A percentile compares a stretch with the other conserved stretches of the same genome.
Conservation (phyloP, 2,888 invertebrate species). For the Dilophus febrilis region DNA sequence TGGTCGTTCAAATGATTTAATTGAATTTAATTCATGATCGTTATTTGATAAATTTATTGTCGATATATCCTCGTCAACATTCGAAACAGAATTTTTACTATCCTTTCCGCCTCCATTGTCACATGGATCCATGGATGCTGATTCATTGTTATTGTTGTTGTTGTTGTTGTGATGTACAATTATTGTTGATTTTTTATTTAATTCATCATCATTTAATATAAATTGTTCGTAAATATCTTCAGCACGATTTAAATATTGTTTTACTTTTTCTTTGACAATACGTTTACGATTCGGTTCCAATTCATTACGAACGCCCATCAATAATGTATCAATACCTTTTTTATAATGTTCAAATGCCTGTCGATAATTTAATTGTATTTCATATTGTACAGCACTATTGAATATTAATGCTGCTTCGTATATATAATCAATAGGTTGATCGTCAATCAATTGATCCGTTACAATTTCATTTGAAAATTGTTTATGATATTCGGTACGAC, state of each 20-base stretch:
- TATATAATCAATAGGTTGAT: conserved; percentile 22
- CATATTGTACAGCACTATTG: conserved; percentile 27
- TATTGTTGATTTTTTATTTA: conserved; percentile 9
- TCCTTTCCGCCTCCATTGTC: no score
- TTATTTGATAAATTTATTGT: background rate
- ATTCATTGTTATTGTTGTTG: no score
- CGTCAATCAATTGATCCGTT: background rate
- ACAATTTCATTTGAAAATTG: no score
- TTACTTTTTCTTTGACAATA: conserved; percentile 28
- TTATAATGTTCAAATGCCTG: conserved; percentile 25
- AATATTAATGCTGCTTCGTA: conserved; percentile 29
- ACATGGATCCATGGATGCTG: no score
- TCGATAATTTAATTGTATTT: conserved; percentile 25
- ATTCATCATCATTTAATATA: conserved; percentile 12
- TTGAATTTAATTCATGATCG: background rate
- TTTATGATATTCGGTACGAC: no score
- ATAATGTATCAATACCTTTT: conserved; percentile 23
- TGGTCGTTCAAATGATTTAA: background rate
- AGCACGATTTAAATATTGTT: conserved; percentile 26
- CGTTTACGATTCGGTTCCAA: conserved; percentile 23
- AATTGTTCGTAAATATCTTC: conserved; percentile 26
- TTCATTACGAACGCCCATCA: conserved; percentile 24
- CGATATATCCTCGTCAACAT: no score
- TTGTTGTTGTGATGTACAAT: background rate
- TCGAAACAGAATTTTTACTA: no score